These are phyloP conservation scores for Caloenas nicobarica DNA, from an alignment of 2,113 vertebrate species.

Conservation along the genomic window DNA sequence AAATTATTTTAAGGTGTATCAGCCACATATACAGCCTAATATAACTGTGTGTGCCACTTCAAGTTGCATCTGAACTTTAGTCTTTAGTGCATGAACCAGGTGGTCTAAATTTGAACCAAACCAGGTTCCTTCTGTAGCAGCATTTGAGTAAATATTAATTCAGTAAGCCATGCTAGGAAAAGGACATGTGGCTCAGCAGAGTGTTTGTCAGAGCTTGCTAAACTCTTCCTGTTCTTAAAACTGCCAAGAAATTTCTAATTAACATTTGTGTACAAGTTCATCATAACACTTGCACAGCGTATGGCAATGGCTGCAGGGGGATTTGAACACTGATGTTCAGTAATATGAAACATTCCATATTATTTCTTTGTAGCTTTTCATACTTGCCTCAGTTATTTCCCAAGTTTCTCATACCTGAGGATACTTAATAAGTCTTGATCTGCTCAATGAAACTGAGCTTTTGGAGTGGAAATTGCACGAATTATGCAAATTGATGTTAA, in stretches of 20 bases:
- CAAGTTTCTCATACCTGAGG: constrained; percentile 22
- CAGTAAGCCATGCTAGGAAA: neutral
- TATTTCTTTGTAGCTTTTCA: constrained; percentile 3
- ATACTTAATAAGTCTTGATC: neutral
- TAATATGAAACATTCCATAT: neutral
- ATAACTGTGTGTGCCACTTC: too few relatives aligned
- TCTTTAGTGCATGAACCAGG: neutral
- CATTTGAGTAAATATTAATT: neutral
- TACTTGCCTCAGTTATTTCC: constrained; percentile 41
- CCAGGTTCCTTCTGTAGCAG: neutral
- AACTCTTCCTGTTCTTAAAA: neutral
- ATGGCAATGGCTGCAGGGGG: neutral
- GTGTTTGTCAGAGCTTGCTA: neutral
- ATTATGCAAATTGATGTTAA: neutral
- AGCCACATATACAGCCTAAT: neutral
- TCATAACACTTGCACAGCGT: neutral
- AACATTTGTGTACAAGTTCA: neutral
- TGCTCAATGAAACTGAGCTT: neutral
- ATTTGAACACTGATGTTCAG: neutral
- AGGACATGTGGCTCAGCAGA: neutral
- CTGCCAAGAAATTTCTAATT: constrained; percentile 9
- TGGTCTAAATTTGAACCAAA: neutral
- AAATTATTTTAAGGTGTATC: neutral
- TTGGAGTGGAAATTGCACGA: neutral
- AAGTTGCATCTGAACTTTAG: neutral